Evolutionary conservation across 2,797 vertebrate species (phyloP), one percentile per base, ranked within the genome.

Genomic region (Pipistrellus nathusii): DNA sequence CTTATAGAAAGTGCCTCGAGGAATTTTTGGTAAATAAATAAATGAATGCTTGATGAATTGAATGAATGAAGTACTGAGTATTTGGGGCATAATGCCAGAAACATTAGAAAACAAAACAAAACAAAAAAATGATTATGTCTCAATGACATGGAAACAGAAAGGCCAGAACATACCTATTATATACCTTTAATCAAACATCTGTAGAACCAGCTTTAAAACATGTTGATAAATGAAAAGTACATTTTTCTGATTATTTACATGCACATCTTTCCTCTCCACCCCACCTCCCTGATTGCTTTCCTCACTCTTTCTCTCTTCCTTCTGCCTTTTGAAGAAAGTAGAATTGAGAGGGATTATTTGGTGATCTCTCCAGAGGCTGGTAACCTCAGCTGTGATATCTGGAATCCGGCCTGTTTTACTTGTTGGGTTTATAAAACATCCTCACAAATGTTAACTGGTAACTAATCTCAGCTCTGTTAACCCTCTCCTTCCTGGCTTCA

Each of bases 391-490:
- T 94, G 87, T 85, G 86, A 38, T 71, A 93, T 92, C 71, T 90
- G 59, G 32, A 55, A 93, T 95, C 23, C 27, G 41, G 41, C 87
- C 51, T 87, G 35, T 92, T 95, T 96, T 87, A 87, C 38, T 80
- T 46, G n/a, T 87, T 88, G 76, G 53, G 44, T 69, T 57, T 93
- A 48, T 93, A 93, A 73, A 77, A 35, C 46, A 59, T 32, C 38
- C 66, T 69, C 46, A 95, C 82, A 95, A 81, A 89, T 85, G 27
- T 6, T 91, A 90, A 44, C 57, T 87, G n/a, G 76, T 92, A 92
- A 92, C 41, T 91, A 53, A 13, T 13, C 68, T 90, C 69, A 23
- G 12, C 20, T 92, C 88, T 94, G 48, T 91, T 97, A 93, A 95
- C 53, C 3, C n/a, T 90, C 77, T 85, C 20, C 15, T 97, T 75